Evolutionary conservation across 2,888 invertebrate species (phyloP).

Genomic region (Priocnemis perturbator): DNA sequence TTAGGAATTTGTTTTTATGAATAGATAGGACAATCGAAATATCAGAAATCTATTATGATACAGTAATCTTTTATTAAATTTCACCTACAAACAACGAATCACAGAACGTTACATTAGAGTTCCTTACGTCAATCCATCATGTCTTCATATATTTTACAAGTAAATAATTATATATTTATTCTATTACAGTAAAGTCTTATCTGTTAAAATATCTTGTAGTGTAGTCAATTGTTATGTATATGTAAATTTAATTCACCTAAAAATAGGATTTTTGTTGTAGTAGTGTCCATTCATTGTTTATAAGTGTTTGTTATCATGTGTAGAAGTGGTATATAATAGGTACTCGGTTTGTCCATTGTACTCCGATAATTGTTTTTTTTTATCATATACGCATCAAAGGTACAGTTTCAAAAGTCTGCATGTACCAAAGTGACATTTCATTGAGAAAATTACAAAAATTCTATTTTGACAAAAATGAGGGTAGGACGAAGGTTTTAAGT

Average conservation of each 20-base stretch:
- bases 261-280: slow-evolving; percentile 70
- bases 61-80: slow-evolving; percentile 75
- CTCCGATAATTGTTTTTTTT: slow-evolving; percentile 61
- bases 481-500: slow-evolving; percentile 63
- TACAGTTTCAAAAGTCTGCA: slow-evolving; percentile 57
- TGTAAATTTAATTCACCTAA: slow-evolving; percentile 73
- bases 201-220: slow-evolving; percentile 73
- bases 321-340: slow-evolving; percentile 69
- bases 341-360: slow-evolving; percentile 72
- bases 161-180: slow-evolving; percentile 73
- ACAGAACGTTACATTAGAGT: slow-evolving; percentile 76
- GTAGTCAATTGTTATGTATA: slow-evolving; percentile 72
- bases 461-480: slow-evolving; percentile 58
- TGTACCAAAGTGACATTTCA: slow-evolving; percentile 58
- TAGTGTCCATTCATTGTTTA: slow-evolving; percentile 68
- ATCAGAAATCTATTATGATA: slow-evolving; percentile 60
- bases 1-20: too few relatives aligned
- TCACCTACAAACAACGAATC: slow-evolving; percentile 76
- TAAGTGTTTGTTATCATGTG: slow-evolving; percentile 65
- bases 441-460: slow-evolving; percentile 61
- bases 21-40: not conserved
- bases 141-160: slow-evolving; percentile 74
- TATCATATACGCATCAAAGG: slow-evolving; percentile 53
- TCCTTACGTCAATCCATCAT: slow-evolving; percentile 74
- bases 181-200: slow-evolving; percentile 74